phyloP scores from a whole-genome alignment of 2,888 invertebrate species.

The Eurois occulta region DNA sequence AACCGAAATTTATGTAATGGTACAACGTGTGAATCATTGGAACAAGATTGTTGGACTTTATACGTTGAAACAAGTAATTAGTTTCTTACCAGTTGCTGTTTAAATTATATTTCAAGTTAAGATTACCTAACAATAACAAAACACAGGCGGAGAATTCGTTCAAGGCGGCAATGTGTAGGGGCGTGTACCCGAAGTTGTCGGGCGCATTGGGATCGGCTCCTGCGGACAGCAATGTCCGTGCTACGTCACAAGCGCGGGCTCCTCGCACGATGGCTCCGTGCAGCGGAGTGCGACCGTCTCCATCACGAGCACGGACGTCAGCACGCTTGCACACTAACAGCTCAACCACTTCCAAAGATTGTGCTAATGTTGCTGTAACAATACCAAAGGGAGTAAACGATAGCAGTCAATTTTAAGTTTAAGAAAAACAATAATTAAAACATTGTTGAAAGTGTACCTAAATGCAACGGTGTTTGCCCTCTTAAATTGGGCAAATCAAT shows the following conservation, averaged over 20 bases:
- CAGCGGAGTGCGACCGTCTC: slow-evolving; percentile 94
- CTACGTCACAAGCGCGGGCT: slow-evolving; percentile 93
- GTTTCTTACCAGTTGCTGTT: slow-evolving; percentile 32
- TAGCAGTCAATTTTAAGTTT: too few species aligned
- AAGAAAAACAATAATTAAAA: not conserved
- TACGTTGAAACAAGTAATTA: slow-evolving; percentile 38
- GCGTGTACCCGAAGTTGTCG: slow-evolving; percentile 96
- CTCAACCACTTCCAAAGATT: slow-evolving; percentile 94
- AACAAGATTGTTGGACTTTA: slow-evolving; percentile 36
- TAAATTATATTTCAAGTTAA: slow-evolving; percentile 27
- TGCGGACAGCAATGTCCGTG: slow-evolving; percentile 91
- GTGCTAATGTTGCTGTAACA: slow-evolving; percentile 93
- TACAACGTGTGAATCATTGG: slow-evolving; percentile 45
- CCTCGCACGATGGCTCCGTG: slow-evolving; percentile 96
- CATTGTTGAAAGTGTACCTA: slow-evolving; percentile 81
- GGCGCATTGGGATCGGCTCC: slow-evolving; percentile 94
- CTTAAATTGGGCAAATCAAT: slow-evolving; percentile 94
- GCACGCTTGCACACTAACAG: slow-evolving; percentile 92
- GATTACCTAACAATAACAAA: slow-evolving; percentile 91
- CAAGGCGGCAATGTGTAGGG: slow-evolving; percentile 95
- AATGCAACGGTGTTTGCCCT: slow-evolving; percentile 95
- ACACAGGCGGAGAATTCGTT: slow-evolving; percentile 95
- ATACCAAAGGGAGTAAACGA: slow-evolving; percentile 22
- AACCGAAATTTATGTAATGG: slow-evolving; percentile 41
- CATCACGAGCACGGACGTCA: slow-evolving; percentile 92